Percentiles rank a stretch among this genome's conserved stretches.
Evolutionary conservation across 2,113 vertebrate genomes (phyloP).

Genomic region (Rostratula benghalensis): DNA sequence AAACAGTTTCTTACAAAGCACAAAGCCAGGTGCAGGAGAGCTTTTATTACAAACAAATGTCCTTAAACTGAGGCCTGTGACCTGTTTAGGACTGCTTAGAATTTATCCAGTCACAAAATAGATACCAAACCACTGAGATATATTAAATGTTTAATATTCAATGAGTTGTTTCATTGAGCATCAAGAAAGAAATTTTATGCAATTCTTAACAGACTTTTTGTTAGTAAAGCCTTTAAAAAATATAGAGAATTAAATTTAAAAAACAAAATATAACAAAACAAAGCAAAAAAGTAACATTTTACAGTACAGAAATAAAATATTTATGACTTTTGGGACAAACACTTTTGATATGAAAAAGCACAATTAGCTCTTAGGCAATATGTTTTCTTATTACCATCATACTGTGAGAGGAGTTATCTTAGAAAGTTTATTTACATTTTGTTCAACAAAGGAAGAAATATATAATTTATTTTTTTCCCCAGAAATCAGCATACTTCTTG

Average conservation of each 20-base stretch:
- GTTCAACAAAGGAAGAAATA: background rate
- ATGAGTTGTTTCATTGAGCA: background rate
- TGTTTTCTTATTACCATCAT: background rate
- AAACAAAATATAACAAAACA: background rate
- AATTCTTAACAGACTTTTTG: background rate
- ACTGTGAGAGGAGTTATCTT: background rate
- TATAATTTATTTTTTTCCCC: background rate
- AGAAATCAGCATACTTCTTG: background rate
- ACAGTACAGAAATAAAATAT: conserved; percentile 12
- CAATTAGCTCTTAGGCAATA: background rate
- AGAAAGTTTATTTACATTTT: conserved; percentile 23
- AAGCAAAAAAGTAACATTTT: background rate
- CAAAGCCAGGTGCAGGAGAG: conserved; percentile 70
- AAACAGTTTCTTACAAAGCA: conserved; percentile 70
- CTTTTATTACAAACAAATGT: conserved; percentile 68
- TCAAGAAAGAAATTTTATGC: background rate
- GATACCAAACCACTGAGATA: conserved; percentile 6
- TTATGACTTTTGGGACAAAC: background rate
- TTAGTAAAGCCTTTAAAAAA: background rate
- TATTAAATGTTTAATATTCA: background rate
- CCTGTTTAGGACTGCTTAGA: conserved; percentile 22
- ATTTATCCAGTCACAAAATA: conserved; percentile 16
- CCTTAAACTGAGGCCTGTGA: conserved; percentile 41
- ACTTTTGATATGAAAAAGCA: background rate
- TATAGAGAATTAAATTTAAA: background rate